A percentile compares a stretch with the other conserved stretches of the same genome.
phyloP scores from a whole-genome alignment of 2,888 invertebrate genomes.

The Hemithea aestivaria region DNA sequence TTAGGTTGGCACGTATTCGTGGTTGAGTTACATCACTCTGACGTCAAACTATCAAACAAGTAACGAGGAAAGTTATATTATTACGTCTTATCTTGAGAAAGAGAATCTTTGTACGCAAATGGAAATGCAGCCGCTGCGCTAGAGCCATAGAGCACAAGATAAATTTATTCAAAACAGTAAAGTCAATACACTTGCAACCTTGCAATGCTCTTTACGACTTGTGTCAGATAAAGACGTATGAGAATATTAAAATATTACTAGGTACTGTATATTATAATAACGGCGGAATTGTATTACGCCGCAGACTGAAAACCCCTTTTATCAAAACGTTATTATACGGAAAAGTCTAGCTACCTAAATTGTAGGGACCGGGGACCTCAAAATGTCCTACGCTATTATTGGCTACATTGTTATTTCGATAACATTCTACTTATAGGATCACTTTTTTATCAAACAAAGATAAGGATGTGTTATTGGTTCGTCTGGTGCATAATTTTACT shows the following conservation, averaged over 20 bases:
- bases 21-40: slow-evolving; percentile 64
- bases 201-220: slow-evolving; percentile 73
- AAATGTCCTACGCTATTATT: slow-evolving; percentile 2
- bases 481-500: too few relatives aligned
- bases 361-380: too few relatives aligned
- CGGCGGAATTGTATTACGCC: slow-evolving; percentile 11
- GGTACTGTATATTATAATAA: slow-evolving; percentile 36
- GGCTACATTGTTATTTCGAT: not conserved
- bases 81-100: slow-evolving; percentile 41
- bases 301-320: too few relatives aligned
- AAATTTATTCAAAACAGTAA: slow-evolving; percentile 69
- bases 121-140: slow-evolving; percentile 41
- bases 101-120: slow-evolving; percentile 29
- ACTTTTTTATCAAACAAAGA: too few relatives aligned
- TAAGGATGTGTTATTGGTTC: too few relatives aligned
- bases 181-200: slow-evolving; percentile 78
- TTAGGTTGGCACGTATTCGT: slow-evolving; percentile 59
- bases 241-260: slow-evolving; percentile 66
- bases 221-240: slow-evolving; percentile 73
- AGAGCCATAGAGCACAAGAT: slow-evolving; percentile 64
- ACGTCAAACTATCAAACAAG: slow-evolving; percentile 60
- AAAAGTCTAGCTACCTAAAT: too few relatives aligned
- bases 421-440: not conserved
- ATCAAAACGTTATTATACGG: too few relatives aligned
- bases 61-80: slow-evolving; percentile 45